Evolutionary conservation across 2,113 vertebrate species (phyloP).

Genomic region (Chlamydotis undulata): DNA sequence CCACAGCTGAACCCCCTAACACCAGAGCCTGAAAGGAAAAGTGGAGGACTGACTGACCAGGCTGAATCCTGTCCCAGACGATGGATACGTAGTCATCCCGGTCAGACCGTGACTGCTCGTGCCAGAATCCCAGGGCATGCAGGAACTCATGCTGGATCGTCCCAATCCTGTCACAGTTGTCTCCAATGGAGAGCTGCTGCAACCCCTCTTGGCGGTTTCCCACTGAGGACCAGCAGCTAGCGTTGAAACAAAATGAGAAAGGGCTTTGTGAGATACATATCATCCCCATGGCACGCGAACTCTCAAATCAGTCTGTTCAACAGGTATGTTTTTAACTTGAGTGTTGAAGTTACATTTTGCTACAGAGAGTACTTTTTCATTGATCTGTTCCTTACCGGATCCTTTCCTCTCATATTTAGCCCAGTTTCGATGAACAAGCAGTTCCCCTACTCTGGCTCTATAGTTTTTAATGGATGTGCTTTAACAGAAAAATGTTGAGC

Average conservation of each 20-base stretch:
- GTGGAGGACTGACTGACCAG: constrained; percentile 69
- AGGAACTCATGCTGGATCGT: constrained; percentile 89
- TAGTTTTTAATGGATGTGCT: background rate
- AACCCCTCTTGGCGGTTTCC: constrained; percentile 80
- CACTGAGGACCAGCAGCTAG: constrained; percentile 90
- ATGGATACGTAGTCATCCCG: constrained; percentile 87
- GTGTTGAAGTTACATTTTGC: background rate
- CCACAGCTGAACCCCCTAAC: background rate
- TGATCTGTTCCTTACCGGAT: background rate
- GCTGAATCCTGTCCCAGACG: constrained; percentile 81
- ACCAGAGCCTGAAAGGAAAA: background rate
- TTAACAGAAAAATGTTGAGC: background rate
- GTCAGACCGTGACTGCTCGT: constrained; percentile 89
- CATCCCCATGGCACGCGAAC: fast-evolving
- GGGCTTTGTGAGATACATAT: background rate
- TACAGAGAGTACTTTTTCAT: background rate
- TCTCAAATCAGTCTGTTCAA: background rate
- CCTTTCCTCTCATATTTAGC: background rate
- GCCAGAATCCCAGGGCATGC: constrained; percentile 90
- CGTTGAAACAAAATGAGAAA: background rate
- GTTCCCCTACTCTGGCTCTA: background rate
- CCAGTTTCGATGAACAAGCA: background rate
- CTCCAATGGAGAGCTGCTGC: constrained; percentile 86
- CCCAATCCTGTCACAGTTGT: constrained; percentile 81
- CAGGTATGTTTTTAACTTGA: background rate